Base-by-base conservation (phyloP, 2,797 vertebrate species). In the Syngnathus rostellatus region DNA sequence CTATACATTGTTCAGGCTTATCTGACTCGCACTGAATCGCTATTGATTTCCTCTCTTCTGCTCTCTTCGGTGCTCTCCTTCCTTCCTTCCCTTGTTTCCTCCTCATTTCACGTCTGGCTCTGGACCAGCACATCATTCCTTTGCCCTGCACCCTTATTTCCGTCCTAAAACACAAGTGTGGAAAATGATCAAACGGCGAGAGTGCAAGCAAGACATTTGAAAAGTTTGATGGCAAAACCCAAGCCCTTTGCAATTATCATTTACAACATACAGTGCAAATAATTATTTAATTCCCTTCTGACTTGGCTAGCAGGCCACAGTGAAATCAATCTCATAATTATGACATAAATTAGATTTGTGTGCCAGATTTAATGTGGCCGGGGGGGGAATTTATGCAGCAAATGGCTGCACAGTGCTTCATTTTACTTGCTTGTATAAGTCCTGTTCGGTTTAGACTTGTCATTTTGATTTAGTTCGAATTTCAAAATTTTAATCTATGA, bases 1-100 rank as follows among this genome's bases (percentile, higher is more conserved):
- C 86, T 89, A 89, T 90, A 91, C 90, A 90, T 92, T 89, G 90
- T 90, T 90, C 87, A 90, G 88, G 89, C 91, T 91, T 91, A 92
- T 93, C 91, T 88, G 90, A 90, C 88, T 91, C 78, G 85, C 90
- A 85, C 92, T 88, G 92, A 93, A 92, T 91, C 90, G 85, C 85
- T 91, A 92, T 93, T 87, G 91, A 92, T 92, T 90, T 92, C 87
- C 89, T 85, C 90, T 91, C 90, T 79, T 89, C 84, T 87, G 84
- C 85, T 90, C 85, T 86, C 85, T 77, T 82, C 69, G 60, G 76
- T 85, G 83, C 86, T 77, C 83, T 85, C 86, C 69, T 81, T 76
- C 84, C 70, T 78, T 17, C 59, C 62, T 70, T 71, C 76, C 72
- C 65, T 64, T 72, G 51, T 72, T 60, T 50, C 57, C 67, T 69